Base-by-base conservation (phyloP, 2,888 invertebrate species). In the Hirtodrosophila histrioides region DNA sequence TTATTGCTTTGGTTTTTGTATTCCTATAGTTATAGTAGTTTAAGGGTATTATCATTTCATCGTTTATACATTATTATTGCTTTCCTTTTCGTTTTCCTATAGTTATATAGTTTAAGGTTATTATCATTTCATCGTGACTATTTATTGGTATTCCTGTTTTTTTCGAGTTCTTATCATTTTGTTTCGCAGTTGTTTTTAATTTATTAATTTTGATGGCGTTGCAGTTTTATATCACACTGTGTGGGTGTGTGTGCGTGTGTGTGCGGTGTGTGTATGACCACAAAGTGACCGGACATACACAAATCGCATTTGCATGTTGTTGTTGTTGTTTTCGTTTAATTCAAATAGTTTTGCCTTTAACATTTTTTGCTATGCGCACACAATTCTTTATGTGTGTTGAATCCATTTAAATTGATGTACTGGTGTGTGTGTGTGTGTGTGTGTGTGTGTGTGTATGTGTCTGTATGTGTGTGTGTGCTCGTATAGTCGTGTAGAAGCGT, bases 201-300 rank as follows among this genome's bases (percentile, higher is more conserved):
- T 66, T 41, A 66, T 65, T 70, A 54, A 70, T 66, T 70, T 66
- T 43, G 36, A 66, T 60, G 56, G 49, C 12, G 39, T 49, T 58
- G 51, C 51, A 54, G 45, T 61, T 57, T 69, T 61, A 33, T 51
- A 51, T 9, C 8, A n/a, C 53, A 33, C 27, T 11, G 31, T 6
- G 11, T 41, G 39, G 35, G 35, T 33, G 31, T 51, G 27, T 41
- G 39, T 33, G 10, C 9, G 39, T 39, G 23, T 17, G 17, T 8
- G 10, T 39, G 31, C n/a, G n/a, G n/a, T 29, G 1, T 12, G 17
- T 39, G 11, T 12, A 9, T 31, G 7, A 9, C 57, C 43, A 36
- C 35, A 49, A 49, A 54, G 33, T 51, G 29, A 43, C 53, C 60
- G 60, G 44, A 56, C 39, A 44, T 49, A 57, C 43, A 55, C 43